These are phyloP conservation scores for Notothenia coriiceps DNA, from an alignment of 2,113 vertebrate species.

Conservation along the genomic window DNA sequence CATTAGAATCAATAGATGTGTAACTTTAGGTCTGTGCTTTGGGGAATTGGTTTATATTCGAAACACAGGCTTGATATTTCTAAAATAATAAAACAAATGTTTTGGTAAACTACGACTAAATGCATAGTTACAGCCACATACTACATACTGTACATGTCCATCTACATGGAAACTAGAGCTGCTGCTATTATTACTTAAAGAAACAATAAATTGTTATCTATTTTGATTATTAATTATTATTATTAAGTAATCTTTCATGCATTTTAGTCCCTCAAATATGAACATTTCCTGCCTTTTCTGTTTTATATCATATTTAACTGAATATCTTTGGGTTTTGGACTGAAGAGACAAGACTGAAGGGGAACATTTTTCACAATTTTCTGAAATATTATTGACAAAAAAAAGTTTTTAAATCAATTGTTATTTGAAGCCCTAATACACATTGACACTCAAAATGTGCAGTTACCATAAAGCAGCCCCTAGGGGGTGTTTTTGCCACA, in stretches of 20 bases:
- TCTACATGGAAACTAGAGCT: neutral
- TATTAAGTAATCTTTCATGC: no score
- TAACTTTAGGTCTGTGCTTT: neutral
- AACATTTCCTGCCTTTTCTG: no score
- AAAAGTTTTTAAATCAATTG: no score
- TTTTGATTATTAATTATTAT: no score
- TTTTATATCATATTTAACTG: no score
- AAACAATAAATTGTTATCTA: no score
- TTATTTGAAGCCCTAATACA: neutral
- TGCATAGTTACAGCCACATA: neutral
- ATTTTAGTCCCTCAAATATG: no score
- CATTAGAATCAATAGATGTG: conserved; percentile 30
- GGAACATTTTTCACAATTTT: no score
- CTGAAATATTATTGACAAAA: no score
- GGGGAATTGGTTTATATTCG: conserved; percentile 12
- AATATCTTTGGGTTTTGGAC: no score
- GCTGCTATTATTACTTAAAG: no score
- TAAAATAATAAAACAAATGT: neutral
- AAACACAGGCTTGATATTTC: conserved; percentile 2
- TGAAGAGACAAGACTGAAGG: no score
- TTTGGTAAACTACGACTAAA: conserved; percentile 1
- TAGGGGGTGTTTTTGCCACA: conserved; percentile 75
- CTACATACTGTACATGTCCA: neutral
- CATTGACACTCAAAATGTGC: conserved; percentile 16
- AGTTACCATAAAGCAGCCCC: conserved; percentile 60